Evolutionary conservation across 2,888 invertebrate species (phyloP).

Genomic region (Caenorhabditis uteleia): DNA sequence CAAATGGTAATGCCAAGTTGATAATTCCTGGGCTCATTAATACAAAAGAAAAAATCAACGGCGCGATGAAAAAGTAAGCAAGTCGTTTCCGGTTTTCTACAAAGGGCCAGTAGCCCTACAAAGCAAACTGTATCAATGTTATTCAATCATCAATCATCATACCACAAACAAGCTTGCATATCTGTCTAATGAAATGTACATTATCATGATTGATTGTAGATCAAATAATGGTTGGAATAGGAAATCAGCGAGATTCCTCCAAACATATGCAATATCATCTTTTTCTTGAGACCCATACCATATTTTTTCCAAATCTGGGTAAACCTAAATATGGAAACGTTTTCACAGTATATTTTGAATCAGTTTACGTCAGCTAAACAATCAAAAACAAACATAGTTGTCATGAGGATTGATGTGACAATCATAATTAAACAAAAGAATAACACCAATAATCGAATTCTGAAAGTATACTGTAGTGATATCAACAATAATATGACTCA

Average conservation of each 20-base stretch:
- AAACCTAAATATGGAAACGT: slow-evolving; percentile 5
- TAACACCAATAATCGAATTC: slow-evolving; percentile 32
- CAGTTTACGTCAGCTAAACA: slow-evolving; percentile 17
- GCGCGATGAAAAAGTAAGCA: slow-evolving; percentile 18
- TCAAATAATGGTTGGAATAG: slow-evolving; percentile 35
- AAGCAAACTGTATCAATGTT: slow-evolving; percentile 1
- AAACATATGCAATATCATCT: slow-evolving; percentile 18
- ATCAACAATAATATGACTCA: slow-evolving; percentile 1
- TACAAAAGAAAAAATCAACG: slow-evolving; percentile 19
- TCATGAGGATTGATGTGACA: slow-evolving; percentile 16
- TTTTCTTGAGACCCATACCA: slow-evolving; percentile 13
- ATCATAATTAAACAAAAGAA: slow-evolving; percentile 14
- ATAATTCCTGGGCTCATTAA: slow-evolving; percentile 22
- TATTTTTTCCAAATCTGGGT: slow-evolving; percentile 19
- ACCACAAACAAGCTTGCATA: slow-evolving; percentile 37
- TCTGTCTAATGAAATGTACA: slow-evolving; percentile 34
- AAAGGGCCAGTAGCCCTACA: slow-evolving; percentile 40
- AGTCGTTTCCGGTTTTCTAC: slow-evolving; percentile 20
- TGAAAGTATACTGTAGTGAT: slow-evolving; percentile 9
- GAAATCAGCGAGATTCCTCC: slow-evolving; percentile 25
- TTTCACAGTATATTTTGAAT: neutral
- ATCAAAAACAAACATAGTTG: slow-evolving; percentile 26
- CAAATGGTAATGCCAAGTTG: slow-evolving; percentile 20
- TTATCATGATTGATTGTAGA: slow-evolving; percentile 28
- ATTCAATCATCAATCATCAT: neutral